Conservation (phyloP, 2,888 invertebrate genomes). For the Aspidiotus destructor region DNA sequence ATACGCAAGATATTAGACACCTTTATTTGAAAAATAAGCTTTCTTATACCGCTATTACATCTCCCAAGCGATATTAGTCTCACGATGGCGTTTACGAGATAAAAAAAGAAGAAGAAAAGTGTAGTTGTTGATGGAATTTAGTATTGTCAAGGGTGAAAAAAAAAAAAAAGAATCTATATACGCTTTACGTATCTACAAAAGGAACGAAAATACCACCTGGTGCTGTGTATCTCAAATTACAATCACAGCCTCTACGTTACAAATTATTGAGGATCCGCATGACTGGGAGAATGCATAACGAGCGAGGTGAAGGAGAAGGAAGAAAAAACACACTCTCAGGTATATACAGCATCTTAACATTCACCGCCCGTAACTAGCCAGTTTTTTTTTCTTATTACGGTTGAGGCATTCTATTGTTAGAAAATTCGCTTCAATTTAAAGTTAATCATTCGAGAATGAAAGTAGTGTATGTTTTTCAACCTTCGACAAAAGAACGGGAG, state of each 20-base stretch:
- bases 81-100: slow-evolving; percentile 21
- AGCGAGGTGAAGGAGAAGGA: slow-evolving; percentile 1
- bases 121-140: slow-evolving; percentile 18
- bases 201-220: slow-evolving; percentile 28
- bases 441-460: slow-evolving; percentile 31
- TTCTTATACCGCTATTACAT: background rate
- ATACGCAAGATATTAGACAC: slow-evolving; percentile 14
- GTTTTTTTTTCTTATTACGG: background rate
- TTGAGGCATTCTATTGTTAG: slow-evolving; percentile 10
- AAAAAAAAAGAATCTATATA: slow-evolving; percentile 5
- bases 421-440: slow-evolving; percentile 15
- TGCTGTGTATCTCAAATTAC: slow-evolving; percentile 31
- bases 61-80: slow-evolving; percentile 10
- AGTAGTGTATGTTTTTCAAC: slow-evolving; percentile 8
- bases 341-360: too few relatives aligned
- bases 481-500: slow-evolving; percentile 9
- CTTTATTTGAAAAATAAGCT: slow-evolving; percentile 11
- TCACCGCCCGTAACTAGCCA: slow-evolving; percentile 7
- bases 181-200: background rate
- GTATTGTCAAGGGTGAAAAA: slow-evolving; percentile 10
- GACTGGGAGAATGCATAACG: slow-evolving; percentile 21
- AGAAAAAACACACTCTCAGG: background rate
- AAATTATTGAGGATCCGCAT: slow-evolving; percentile 29
- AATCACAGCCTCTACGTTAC: slow-evolving; percentile 27
- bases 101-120: slow-evolving; percentile 18